Evolutionary conservation across 2,888 invertebrate genomes (phyloP).

Genomic region (Drosophila mayaguana): DNA sequence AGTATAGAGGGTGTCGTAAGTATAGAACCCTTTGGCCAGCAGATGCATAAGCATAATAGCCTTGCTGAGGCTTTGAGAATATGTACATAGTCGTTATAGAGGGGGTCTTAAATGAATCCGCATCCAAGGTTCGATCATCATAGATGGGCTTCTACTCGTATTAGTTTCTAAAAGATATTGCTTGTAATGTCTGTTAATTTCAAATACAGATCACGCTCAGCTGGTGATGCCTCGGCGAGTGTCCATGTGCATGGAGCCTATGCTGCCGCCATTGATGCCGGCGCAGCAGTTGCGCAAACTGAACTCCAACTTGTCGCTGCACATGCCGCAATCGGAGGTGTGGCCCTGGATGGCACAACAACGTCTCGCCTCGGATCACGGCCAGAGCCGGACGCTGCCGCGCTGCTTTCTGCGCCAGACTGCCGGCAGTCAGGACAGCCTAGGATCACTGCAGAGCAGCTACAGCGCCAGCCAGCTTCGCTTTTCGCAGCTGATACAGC

Average conservation of each 20-base stretch:
- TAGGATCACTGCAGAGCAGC: constrained; percentile 64
- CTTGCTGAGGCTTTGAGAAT: not conserved
- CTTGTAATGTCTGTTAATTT: not conserved
- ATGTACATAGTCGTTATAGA: not conserved
- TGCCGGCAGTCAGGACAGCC: constrained; percentile 73
- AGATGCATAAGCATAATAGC: too few relatives aligned
- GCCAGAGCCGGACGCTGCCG: constrained; percentile 83
- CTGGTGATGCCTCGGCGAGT: constrained; percentile 70
- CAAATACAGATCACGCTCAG: constrained; percentile 55
- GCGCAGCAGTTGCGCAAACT: constrained; percentile 67
- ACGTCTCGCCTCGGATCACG: constrained; percentile 55
- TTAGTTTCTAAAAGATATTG: not conserved
- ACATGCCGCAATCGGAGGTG: constrained; percentile 66
- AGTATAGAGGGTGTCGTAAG: too few relatives aligned
- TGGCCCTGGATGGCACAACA: constrained; percentile 68
- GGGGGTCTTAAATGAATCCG: not conserved
- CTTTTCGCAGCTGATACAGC: constrained; percentile 58
- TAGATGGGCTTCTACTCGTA: not conserved
- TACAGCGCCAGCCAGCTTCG: constrained; percentile 61
- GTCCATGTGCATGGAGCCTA: constrained; percentile 79
- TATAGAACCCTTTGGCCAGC: too few relatives aligned
- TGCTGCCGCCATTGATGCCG: constrained; percentile 26
- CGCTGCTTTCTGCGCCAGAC: constrained; percentile 82
- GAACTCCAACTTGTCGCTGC: constrained; percentile 83
- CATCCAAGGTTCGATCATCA: not conserved